Evolutionary conservation across 2,888 invertebrate genomes (phyloP), one percentile per base, ranked within the genome.

Genomic region (Mythimna impura): DNA sequence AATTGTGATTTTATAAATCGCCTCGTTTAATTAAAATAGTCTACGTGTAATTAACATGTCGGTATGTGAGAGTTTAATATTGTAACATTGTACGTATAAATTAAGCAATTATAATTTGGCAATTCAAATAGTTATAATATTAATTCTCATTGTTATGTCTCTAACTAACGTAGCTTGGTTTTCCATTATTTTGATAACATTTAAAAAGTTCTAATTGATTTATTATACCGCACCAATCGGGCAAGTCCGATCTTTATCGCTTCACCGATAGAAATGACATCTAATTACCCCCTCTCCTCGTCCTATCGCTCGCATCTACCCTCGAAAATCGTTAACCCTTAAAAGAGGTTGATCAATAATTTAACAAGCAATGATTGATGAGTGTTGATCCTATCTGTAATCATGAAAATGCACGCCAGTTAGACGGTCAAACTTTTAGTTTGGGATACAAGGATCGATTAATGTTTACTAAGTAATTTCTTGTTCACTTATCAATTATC

Each of bases 361-460:
- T 74, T 74, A 67, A 58, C 52, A 14, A n/a, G 36, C 34, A 8
- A 74, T 83, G 83, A 83, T 81, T 80, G 83, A 83, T 83, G 83
- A 76, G 58, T 68, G 63, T 76, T 60, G 58, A 40, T 58, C 52
- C 17, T 40, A 40, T 20, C 68, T 50, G 43, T 76, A 71, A 80
- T 83, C 73, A 83, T 70, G 71, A 76, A 68, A 81, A 71, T 73
- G 71, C 69, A 70, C 50, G 67, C 55, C 69, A 63, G 70, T 67
- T 69, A 14, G 60, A 61, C 20, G 69, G 34, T 25, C 43, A 80
- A 70, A 63, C 34, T 83, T 81, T 83, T 83, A 68, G 82, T 76
- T 83, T 83, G 83, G 83, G 83, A 77, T 65, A 79, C 71, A 73
- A 58, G 70, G 70, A 58, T 74, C 74, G 80, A 83, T 83, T 80